phyloP scores from a whole-genome alignment of 2,888 invertebrate genomes.

The Timema cristinae region DNA sequence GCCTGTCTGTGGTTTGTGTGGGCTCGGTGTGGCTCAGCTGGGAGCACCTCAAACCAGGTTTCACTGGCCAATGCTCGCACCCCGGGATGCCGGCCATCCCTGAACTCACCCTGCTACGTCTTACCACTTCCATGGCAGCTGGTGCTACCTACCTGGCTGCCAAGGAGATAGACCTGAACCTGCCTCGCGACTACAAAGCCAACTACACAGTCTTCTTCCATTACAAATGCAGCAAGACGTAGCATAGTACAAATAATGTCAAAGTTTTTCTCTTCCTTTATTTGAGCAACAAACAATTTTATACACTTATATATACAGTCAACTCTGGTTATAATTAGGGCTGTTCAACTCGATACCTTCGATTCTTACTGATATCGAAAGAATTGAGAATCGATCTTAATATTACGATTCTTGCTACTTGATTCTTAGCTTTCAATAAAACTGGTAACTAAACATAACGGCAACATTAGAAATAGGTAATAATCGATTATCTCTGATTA shows the following conservation, averaged over 20 bases:
- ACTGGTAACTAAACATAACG: no score
- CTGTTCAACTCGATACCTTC: no score
- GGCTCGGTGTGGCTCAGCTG: constrained; percentile 96
- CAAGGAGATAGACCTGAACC: constrained; percentile 57
- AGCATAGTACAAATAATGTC: background rate
- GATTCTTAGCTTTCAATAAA: no score
- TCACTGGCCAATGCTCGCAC: constrained; percentile 47
- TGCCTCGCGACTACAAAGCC: constrained; percentile 62
- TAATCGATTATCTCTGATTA: no score
- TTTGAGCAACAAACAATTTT: no score
- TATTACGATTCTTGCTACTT: no score
- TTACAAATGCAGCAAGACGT: constrained; percentile 42
- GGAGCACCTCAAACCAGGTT: constrained; percentile 70
- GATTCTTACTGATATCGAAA: no score
- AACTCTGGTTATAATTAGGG: no score
- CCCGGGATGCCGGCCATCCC: constrained; percentile 43
- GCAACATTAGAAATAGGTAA: no score
- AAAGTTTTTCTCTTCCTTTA: no score
- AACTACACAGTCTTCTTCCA: constrained; percentile 55
- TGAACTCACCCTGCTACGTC: constrained; percentile 60
- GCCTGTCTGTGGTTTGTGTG: constrained; percentile 79
- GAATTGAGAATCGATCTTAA: no score
- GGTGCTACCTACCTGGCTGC: constrained; percentile 86
- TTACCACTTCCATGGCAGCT: constrained; percentile 72
- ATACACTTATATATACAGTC: no score